These are phyloP conservation scores for Poecile montanus DNA, from an alignment of 2,797 vertebrate species.

Conservation along the genomic window DNA sequence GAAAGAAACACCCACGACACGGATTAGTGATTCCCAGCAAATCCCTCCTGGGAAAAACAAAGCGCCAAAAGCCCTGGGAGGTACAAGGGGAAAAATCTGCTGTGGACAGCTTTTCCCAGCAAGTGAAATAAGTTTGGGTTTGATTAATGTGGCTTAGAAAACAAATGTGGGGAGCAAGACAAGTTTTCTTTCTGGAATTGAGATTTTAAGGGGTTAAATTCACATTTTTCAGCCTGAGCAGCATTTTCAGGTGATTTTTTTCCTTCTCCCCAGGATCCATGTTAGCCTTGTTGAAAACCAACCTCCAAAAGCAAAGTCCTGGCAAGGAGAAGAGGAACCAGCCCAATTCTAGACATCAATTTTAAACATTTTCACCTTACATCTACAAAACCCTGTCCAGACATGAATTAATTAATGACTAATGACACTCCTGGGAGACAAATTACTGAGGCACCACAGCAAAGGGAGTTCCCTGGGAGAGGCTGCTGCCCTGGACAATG, in stretches of 20 bases:
- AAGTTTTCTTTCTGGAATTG: not conserved
- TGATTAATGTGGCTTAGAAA: not conserved
- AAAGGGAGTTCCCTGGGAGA: conserved; percentile 38
- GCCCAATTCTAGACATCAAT: not conserved
- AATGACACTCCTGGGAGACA: not conserved
- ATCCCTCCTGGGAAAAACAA: not conserved
- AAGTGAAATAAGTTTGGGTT: not conserved
- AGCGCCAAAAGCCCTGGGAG: not conserved
- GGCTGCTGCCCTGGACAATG: not conserved
- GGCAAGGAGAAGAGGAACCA: not conserved
- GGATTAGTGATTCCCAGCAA: not conserved
- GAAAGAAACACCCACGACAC: not conserved
- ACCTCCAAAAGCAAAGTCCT: not conserved
- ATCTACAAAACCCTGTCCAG: not conserved
- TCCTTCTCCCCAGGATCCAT: accelerated
- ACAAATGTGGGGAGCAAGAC: not conserved
- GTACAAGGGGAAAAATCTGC: not conserved
- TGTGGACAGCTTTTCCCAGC: not conserved
- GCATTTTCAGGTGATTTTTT: not conserved
- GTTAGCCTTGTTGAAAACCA: not conserved
- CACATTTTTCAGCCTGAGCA: not conserved
- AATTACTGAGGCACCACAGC: not conserved
- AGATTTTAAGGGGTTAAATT: not conserved
- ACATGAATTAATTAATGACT: not conserved
- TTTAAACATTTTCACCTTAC: not conserved